These are phyloP conservation scores for Globodera rostochiensis DNA, from an alignment of 1,140 invertebrate genomes.

Conservation along the genomic window DNA sequence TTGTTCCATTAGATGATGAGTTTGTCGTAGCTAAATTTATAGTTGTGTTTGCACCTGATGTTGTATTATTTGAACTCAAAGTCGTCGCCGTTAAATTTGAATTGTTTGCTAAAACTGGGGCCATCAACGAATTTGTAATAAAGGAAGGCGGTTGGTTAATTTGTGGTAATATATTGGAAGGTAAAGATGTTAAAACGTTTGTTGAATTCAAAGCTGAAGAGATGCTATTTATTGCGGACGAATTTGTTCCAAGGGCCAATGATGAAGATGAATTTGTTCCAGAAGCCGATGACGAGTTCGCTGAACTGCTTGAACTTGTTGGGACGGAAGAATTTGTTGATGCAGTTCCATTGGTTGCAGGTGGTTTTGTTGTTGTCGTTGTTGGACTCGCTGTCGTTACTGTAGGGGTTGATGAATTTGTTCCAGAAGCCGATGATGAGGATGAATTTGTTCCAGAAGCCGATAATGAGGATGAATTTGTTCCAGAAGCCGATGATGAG, in stretches of 20 bases:
- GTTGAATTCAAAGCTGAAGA: neutral
- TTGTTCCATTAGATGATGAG: neutral
- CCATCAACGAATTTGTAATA: neutral
- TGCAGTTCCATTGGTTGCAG: neutral
- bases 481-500: neutral
- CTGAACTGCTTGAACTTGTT: conserved; percentile 13
- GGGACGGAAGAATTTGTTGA: neutral
- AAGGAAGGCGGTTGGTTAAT: neutral
- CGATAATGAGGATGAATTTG: neutral
- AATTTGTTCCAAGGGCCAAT: neutral
- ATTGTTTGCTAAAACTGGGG: neutral
- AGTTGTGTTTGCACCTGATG: neutral
- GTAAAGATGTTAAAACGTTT: neutral
- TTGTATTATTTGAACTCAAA: conserved; percentile 11
- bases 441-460: neutral
- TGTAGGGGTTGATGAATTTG: neutral
- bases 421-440: neutral
- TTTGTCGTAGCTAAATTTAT: too few relatives aligned
- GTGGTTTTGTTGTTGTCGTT: neutral
- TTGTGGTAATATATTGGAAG: neutral
- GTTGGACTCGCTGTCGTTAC: neutral
- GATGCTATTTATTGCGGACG: too few relatives aligned
- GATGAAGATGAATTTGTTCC: neutral
- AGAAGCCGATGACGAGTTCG: too few relatives aligned
- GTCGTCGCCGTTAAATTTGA: neutral